Evolutionary conservation across 2,797 vertebrate genomes (phyloP).

Genomic region (Chaenodraco wilsoni): DNA sequence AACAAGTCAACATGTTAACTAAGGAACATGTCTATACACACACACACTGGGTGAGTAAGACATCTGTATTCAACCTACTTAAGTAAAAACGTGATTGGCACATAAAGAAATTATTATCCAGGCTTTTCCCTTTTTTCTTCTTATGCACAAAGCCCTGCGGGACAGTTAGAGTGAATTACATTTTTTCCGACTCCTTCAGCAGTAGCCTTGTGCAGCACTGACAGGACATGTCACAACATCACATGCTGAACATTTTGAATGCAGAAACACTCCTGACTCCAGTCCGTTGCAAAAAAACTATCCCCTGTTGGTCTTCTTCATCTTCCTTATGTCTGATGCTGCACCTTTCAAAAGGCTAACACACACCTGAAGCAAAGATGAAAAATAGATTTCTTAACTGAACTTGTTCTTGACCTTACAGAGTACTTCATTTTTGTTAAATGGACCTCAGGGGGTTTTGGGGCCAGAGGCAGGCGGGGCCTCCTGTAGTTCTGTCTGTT

Average conservation of each 20-base stretch:
- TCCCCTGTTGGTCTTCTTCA: neutral
- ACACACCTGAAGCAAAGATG: slow-evolving; percentile 36
- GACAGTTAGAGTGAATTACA: neutral
- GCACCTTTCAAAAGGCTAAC: slow-evolving; percentile 20
- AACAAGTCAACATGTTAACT: no score
- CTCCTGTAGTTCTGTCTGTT: slow-evolving; percentile 87
- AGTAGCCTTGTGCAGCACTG: slow-evolving; percentile 27
- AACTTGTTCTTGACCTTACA: neutral
- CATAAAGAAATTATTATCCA: neutral
- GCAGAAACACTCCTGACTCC: slow-evolving; percentile 13
- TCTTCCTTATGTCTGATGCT: slow-evolving; percentile 7
- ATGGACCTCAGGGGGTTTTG: slow-evolving; percentile 89
- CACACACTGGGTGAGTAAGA: no score
- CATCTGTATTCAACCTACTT: neutral
- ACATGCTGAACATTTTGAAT: slow-evolving; percentile 13
- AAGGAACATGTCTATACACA: no score
- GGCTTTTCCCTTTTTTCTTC: slow-evolving; percentile 1
- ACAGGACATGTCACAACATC: slow-evolving; percentile 20
- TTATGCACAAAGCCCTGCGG: neutral
- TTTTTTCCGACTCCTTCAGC: slow-evolving; percentile 23
- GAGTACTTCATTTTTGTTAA: neutral
- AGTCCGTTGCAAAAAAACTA: slow-evolving; percentile 11
- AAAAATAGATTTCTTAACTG: slow-evolving; percentile 7
- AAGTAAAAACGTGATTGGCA: slow-evolving; percentile 3
- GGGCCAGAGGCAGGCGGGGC: slow-evolving; percentile 80